Base-by-base conservation (phyloP, 1,140 invertebrate genomes). In the Druon quercuslanigerum region DNA sequence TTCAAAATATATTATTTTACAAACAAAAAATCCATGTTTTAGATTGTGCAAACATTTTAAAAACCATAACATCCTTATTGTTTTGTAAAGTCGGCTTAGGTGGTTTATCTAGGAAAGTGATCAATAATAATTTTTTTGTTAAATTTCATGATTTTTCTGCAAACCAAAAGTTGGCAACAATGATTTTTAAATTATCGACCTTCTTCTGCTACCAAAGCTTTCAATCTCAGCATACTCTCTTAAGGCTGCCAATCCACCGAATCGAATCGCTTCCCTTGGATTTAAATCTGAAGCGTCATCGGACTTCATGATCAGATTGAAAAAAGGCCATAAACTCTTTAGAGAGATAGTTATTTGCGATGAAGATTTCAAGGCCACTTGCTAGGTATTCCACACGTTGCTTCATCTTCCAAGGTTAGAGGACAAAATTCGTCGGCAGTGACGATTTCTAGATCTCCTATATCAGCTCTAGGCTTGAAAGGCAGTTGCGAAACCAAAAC, bases 401-500 rank as follows among this genome's bases (percentile, higher is more conserved):
- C 57, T 40, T 90, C 88, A 19, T 91, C 87, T 0, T 90, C 88
- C 20, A 88, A 82, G 56, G 82, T 87, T 71, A 92, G 72, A 4
- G 91, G 91, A 77, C 91, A 92, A 54, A 87, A 91, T 75, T 92
- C 91, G 2, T 91, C 90, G 14, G 83, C 82, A 3, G 83, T 84
- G 33, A 92, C 79, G 70, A 84, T 86, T 46, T 90, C 85, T 33
- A 91, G 75, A 73, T 83, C 76, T 14, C 87, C 88, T 74, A 92
- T 84, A 75, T 91, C 90, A 16, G 85, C 78, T 72, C 73, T 87
- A 0, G 91, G 89, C 56, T 87, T 91, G 73, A 85, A 91, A 11
- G 88, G 86, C 33, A 92, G 71, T 54, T 90, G 74, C 1, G 84
- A 83, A 7, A 92, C 78, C 13, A 83, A 77, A 46, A 92, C 82